Percentiles rank a stretch among this genome's conserved stretches.
phyloP scores from a whole-genome alignment of 2,888 invertebrate genomes.

The Linhomoeus sp. region DNA sequence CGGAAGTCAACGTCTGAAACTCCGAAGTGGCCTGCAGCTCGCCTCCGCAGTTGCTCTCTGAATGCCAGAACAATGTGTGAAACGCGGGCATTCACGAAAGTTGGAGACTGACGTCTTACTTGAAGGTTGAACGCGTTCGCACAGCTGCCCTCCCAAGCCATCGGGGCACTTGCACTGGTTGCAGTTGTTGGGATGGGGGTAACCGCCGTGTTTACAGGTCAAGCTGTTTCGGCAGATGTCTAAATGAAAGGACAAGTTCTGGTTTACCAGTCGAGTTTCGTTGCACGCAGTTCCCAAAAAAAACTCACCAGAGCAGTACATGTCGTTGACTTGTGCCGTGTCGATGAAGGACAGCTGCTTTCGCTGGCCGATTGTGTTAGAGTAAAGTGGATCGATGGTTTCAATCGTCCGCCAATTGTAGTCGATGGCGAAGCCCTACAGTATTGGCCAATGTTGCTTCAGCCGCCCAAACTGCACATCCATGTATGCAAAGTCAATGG shows the following conservation, averaged over 20 bases:
- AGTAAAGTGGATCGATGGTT: not conserved
- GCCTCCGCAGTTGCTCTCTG: not conserved
- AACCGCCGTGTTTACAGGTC: not conserved
- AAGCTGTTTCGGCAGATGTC: not conserved
- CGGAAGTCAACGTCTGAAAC: not conserved
- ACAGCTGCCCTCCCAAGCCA: not conserved
- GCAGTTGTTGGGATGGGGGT: not conserved
- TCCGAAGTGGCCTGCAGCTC: not conserved
- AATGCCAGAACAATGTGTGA: not conserved
- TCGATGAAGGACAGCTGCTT: slow-evolving; percentile 2
- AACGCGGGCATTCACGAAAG: too few relatives aligned
- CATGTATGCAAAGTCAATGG: too few relatives aligned
- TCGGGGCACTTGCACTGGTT: not conserved
- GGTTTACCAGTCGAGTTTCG: not conserved
- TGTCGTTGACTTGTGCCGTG: not conserved
- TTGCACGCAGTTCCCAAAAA: not conserved
- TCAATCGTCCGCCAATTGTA: not conserved
- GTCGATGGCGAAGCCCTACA: too few relatives aligned
- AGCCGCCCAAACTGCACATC: too few relatives aligned
- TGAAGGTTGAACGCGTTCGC: not conserved
- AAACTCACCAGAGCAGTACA: not conserved
- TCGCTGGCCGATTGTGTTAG: slow-evolving; percentile 1
- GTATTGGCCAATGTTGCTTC: too few relatives aligned
- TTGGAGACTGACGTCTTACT: too few relatives aligned
- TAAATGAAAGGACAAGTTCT: not conserved